Evolutionary conservation across 2,797 vertebrate species (phyloP).

Genomic region (Melanogrammus aeglefinus): DNA sequence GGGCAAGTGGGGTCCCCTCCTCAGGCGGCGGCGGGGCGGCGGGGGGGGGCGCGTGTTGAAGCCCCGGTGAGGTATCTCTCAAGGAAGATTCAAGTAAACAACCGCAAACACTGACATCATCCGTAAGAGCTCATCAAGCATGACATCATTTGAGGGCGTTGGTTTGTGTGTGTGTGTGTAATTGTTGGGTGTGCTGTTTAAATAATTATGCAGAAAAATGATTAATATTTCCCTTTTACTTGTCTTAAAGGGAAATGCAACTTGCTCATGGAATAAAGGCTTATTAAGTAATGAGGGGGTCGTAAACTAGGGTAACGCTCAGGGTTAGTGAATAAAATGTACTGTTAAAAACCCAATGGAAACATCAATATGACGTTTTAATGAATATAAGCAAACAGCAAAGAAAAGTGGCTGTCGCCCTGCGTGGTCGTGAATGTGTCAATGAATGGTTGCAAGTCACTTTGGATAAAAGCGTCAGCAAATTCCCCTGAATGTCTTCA

Average conservation of each 20-base stretch:
- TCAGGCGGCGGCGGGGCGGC: no score
- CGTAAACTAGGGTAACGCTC: background rate
- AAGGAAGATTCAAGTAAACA: constrained; percentile 62
- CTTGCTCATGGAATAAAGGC: background rate
- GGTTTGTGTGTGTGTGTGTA: background rate
- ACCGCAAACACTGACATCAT: constrained; percentile 70
- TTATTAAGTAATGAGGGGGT: background rate
- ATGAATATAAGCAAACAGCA: no score
- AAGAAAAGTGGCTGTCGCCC: no score
- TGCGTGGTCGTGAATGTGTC: no score
- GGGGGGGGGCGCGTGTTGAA: no score
- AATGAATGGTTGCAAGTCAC: no score
- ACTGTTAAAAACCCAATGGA: background rate
- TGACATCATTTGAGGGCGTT: constrained; percentile 51
- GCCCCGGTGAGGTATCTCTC: constrained; percentile 66
- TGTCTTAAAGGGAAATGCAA: background rate
- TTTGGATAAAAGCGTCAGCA: no score
- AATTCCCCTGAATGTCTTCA: no score
- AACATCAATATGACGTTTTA: background rate
- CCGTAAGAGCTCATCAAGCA: constrained; percentile 37
- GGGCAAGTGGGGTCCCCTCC: constrained; percentile 39
- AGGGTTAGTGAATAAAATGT: background rate
- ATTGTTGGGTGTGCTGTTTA: background rate
- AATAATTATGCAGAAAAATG: background rate
- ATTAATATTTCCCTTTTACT: background rate